Percentiles rank a stretch among this genome's conserved stretches.
phyloP scores from a whole-genome alignment of 2,888 invertebrate genomes.

The Colletes collaris region DNA sequence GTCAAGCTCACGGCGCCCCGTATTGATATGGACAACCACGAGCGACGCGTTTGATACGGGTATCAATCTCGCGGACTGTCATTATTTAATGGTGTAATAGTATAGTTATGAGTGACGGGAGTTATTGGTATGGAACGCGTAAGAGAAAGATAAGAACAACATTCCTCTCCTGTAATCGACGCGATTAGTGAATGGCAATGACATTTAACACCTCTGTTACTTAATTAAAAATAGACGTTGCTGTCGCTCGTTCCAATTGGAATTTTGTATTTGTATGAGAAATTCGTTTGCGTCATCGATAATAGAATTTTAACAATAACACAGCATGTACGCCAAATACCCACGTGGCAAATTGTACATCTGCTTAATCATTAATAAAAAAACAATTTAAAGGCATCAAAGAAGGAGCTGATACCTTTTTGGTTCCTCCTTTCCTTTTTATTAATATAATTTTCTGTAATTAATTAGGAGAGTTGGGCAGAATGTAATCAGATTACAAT shows the following conservation, averaged over 20 bases:
- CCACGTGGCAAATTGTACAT: too few species aligned
- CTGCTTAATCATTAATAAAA: too few species aligned
- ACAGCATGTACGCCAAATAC: too few species aligned
- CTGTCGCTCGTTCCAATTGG: not conserved
- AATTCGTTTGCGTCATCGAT: not conserved
- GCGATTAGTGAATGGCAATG: constrained; percentile 26
- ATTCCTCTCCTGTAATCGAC: constrained; percentile 19
- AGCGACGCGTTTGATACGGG: constrained; percentile 20
- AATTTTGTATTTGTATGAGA: not conserved
- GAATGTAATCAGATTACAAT: too few species aligned
- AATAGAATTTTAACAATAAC: too few species aligned
- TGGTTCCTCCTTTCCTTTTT: too few species aligned
- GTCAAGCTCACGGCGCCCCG: not conserved
- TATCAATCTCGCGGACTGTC: constrained; percentile 29
- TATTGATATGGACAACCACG: not conserved
- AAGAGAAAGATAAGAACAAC: constrained; percentile 24
- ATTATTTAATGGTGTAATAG: constrained; percentile 27
- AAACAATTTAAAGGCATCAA: too few species aligned
- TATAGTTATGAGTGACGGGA: constrained; percentile 15
- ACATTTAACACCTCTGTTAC: constrained; percentile 10
- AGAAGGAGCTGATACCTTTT: too few species aligned
- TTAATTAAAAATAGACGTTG: constrained; percentile 8
- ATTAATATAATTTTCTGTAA: too few species aligned
- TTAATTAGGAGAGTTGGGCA: too few species aligned
- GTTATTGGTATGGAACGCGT: constrained; percentile 11